Evolutionary conservation across 2,797 vertebrate genomes (phyloP).

Genomic region (Sternarchorhynchus goeldii): DNA sequence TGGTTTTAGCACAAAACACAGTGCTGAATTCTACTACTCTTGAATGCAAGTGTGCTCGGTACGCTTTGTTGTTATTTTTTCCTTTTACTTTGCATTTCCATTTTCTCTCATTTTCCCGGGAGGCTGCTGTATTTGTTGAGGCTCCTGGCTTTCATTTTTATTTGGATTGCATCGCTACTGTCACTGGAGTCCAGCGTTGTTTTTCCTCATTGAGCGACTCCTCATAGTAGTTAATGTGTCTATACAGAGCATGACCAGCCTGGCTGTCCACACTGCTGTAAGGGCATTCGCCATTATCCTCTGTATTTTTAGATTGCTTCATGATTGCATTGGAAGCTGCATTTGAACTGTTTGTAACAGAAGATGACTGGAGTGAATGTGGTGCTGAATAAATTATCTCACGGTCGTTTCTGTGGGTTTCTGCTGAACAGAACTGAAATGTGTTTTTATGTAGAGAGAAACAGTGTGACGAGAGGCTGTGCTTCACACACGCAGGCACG

Average conservation of each 20-base stretch:
- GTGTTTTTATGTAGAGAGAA: background rate
- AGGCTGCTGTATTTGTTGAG: background rate
- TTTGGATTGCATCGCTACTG: background rate
- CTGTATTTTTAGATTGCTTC: background rate
- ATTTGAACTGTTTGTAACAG: slow-evolving; percentile 29
- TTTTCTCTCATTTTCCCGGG: background rate
- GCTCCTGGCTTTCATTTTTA: too few species aligned
- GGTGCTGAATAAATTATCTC: slow-evolving; percentile 33
- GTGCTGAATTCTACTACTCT: background rate
- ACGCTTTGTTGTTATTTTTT: background rate
- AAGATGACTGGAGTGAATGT: background rate
- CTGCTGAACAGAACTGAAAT: slow-evolving; percentile 18
- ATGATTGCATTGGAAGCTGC: background rate
- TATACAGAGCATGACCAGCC: too few species aligned
- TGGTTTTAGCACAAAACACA: background rate
- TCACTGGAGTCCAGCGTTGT: background rate
- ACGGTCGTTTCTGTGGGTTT: background rate
- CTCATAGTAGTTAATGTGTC: too few species aligned
- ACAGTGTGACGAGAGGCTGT: too few species aligned
- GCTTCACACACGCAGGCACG: too few species aligned
- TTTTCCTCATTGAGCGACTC: background rate
- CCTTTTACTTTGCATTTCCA: background rate
- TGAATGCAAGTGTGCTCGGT: background rate
- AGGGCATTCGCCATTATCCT: background rate
- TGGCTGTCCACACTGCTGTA: background rate